Percentiles rank a stretch among this genome's conserved stretches.
phyloP scores from a whole-genome alignment of 2,797 vertebrate species.

The Pelobates cultripes region DNA sequence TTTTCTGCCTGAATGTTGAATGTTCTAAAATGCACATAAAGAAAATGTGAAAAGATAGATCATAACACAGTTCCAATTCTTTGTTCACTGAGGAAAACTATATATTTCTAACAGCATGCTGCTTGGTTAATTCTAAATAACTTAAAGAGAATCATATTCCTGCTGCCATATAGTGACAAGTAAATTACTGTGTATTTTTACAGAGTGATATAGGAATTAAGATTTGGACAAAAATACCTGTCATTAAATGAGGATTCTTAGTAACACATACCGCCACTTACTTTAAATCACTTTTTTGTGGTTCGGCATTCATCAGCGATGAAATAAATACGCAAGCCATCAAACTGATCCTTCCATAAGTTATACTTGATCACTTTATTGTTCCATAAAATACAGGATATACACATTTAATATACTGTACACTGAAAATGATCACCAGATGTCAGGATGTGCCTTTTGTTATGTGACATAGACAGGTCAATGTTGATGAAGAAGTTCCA shows the following conservation, averaged over 20 bases:
- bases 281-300: neutral
- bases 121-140: neutral
- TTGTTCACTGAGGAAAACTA: neutral
- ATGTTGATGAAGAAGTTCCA: constrained; percentile 17
- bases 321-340: constrained; percentile 5
- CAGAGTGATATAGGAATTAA: neutral
- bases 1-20: too few species aligned
- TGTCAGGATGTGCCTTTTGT: constrained; percentile 30
- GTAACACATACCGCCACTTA: neutral
- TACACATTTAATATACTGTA: constrained; percentile 48
- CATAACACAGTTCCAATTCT: too few species aligned
- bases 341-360: constrained; percentile 6
- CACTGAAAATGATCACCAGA: constrained; percentile 47
- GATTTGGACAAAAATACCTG: neutral
- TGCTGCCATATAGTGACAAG: neutral
- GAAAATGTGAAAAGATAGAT: too few species aligned
- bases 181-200: neutral
- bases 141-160: neutral
- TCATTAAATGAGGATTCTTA: neutral
- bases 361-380: constrained; percentile 53
- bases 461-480: constrained; percentile 21
- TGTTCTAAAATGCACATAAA: too few species aligned
- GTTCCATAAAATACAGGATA: constrained; percentile 53
- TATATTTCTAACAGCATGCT: neutral
- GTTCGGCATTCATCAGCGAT: neutral